phyloP scores from a whole-genome alignment of 1,140 invertebrate genomes.

The Myzus persicae region DNA sequence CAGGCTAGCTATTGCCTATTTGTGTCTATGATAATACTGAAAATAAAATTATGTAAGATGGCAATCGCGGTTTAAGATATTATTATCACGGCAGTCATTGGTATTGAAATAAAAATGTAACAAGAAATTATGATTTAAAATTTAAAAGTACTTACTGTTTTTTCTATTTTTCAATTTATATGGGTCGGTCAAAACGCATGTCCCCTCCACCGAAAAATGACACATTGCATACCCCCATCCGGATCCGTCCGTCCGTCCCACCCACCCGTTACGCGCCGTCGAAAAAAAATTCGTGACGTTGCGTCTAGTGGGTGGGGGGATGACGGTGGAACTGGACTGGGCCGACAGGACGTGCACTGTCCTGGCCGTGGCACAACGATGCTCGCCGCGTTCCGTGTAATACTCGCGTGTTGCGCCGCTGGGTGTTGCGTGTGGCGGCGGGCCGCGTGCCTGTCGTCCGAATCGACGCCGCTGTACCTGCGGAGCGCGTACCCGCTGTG shows the following conservation, averaged over 20 bases:
- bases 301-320: not conserved
- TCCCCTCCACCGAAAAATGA: too few relatives aligned
- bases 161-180: too few relatives aligned
- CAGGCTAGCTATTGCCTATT: too few relatives aligned
- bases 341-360: not conserved
- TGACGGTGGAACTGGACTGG: not conserved
- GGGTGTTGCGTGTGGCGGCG: conserved; percentile 38
- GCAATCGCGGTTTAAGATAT: too few relatives aligned
- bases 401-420: conserved; percentile 34
- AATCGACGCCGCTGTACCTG: conserved; percentile 59
- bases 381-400: conserved; percentile 20
- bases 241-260: not conserved
- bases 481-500: conserved; percentile 58
- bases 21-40: too few relatives aligned
- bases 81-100: too few relatives aligned
- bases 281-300: not conserved
- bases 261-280: not conserved
- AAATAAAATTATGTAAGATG: too few relatives aligned
- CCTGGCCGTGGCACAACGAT: conserved; percentile 1
- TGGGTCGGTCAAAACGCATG: too few relatives aligned
- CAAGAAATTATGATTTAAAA: too few relatives aligned
- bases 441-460: conserved; percentile 50
- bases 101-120: too few relatives aligned
- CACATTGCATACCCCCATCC: too few relatives aligned
- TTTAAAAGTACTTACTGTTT: too few relatives aligned